These are phyloP conservation scores for Gobio occitaniae DNA, from an alignment of 2,797 vertebrate species.

Conservation along the genomic window DNA sequence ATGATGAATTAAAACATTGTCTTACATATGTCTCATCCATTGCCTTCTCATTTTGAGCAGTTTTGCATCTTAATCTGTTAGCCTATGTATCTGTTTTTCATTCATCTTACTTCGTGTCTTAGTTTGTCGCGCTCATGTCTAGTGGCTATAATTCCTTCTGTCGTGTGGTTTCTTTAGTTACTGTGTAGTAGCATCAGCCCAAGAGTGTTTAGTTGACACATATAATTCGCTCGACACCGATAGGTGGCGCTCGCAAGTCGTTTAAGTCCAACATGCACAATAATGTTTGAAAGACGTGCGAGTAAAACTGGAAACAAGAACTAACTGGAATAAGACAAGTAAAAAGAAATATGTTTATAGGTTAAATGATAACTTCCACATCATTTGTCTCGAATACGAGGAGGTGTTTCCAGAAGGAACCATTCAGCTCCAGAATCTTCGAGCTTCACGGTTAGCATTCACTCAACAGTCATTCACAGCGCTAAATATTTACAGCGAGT, in stretches of 20 bases:
- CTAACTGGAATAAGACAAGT: not conserved
- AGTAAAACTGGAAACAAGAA: conserved; percentile 4
- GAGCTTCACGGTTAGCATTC: not conserved
- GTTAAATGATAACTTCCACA: not conserved
- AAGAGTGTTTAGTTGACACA: not conserved
- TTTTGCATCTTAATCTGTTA: not conserved
- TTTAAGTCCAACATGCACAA: not conserved
- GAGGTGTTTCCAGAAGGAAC: not conserved
- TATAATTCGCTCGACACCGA: conserved; percentile 14
- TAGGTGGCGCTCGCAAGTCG: conserved; percentile 60
- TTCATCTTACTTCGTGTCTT: not conserved
- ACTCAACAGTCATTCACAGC: not conserved
- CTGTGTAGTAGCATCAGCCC: not conserved
- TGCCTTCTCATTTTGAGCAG: conserved; percentile 34
- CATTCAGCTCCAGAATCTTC: not conserved
- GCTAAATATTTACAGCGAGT: conserved; percentile 25
- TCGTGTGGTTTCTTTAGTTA: not conserved
- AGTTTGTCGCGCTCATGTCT: not conserved
- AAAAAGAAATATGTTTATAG: not conserved
- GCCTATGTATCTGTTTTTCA: not conserved
- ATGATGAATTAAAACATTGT: conserved; percentile 69
- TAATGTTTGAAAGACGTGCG: not conserved
- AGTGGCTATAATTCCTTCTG: not conserved
- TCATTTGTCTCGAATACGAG: not conserved
- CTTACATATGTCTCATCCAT: conserved; percentile 51